These are phyloP conservation scores for Dolomedes plantarius DNA, from an alignment of 2,888 invertebrate genomes.

Conservation along the genomic window DNA sequence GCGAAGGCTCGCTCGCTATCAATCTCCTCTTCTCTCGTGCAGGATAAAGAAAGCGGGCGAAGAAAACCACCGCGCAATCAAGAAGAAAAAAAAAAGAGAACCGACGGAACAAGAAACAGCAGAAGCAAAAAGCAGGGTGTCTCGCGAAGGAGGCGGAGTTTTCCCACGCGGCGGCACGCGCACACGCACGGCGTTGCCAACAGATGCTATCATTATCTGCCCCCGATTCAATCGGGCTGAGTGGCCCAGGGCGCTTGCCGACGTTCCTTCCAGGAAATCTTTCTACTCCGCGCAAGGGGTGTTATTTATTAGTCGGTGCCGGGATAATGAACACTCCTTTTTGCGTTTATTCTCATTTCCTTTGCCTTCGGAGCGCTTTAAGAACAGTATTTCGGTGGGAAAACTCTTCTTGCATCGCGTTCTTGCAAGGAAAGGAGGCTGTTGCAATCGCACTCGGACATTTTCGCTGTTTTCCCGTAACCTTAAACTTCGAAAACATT, in stretches of 20 bases:
- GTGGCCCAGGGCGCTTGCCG: not conserved
- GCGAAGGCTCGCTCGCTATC: not conserved
- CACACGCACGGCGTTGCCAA: constrained; percentile 57
- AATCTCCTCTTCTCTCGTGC: not conserved
- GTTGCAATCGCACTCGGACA: no score
- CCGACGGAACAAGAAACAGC: constrained; percentile 2
- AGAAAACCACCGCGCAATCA: not conserved
- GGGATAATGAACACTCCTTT: no score
- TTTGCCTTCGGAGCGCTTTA: no score
- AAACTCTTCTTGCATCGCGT: no score
- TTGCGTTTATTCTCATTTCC: no score
- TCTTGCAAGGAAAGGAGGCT: no score
- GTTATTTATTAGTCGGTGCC: no score
- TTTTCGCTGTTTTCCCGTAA: no score
- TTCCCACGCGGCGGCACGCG: constrained; percentile 69
- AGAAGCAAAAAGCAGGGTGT: constrained; percentile 25
- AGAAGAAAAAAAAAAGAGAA: not conserved
- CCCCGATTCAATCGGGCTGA: constrained; percentile 61
- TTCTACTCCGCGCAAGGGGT: no score
- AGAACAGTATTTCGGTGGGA: no score
- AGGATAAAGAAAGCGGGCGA: not conserved
- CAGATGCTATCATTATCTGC: constrained; percentile 70
- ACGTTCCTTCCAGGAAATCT: no score
- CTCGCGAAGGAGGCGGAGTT: constrained; percentile 54
- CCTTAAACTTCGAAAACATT: no score